Base-by-base conservation (phyloP, 2,888 invertebrate genomes). In the Cheilosia soror region DNA sequence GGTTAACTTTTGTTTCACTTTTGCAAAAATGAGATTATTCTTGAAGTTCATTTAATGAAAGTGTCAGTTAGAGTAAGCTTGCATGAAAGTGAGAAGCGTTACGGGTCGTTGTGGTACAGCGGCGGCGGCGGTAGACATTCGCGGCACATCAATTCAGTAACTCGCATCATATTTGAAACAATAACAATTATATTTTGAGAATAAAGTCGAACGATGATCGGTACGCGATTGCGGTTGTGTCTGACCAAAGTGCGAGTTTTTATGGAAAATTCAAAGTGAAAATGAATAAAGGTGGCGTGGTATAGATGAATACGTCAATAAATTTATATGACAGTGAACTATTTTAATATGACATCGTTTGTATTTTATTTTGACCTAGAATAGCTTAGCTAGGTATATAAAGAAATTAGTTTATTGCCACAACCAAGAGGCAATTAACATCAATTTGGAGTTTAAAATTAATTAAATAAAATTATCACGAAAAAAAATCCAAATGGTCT, bases 191-290 rank as follows among this genome's bases (percentile, higher is more conserved):
- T 57, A n/a, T 47, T 55, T 33, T 44, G n/a, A 55, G 15, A 47
- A 31, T 25, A 44, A 33, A 55, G 11, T 7, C 9, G 25, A 62
- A 51, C 37, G 13, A 55, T 65, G 55, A 57, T 55, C 44, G 44
- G 53, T 25, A 53, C 53, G 62, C 62, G 72, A 33, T 53, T 73
- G 42, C 25, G 62, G 40, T 55, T 57, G 57, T 69, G 68, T 47
- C 9, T 57, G 33, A 33, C 25, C 33, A 57, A 57, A 69, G 69
- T 69, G 57, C 69, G 57, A 15, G 44, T 27, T 69, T 42, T 53
- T n/a, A 66, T 68, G 42, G 42, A 68, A 55, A 68, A 68, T 40
- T 20, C 15, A n/a, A 37, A 27, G 33, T 63, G 20, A 65, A 65
- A 65, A 65, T 27, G 27, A 37, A 49, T 65, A 6, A 37, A 51